A percentile compares a stretch with the other conserved stretches of the same genome.
Evolutionary conservation across 2,113 vertebrate genomes (phyloP).

Genomic region (Siniperca chuatsi): DNA sequence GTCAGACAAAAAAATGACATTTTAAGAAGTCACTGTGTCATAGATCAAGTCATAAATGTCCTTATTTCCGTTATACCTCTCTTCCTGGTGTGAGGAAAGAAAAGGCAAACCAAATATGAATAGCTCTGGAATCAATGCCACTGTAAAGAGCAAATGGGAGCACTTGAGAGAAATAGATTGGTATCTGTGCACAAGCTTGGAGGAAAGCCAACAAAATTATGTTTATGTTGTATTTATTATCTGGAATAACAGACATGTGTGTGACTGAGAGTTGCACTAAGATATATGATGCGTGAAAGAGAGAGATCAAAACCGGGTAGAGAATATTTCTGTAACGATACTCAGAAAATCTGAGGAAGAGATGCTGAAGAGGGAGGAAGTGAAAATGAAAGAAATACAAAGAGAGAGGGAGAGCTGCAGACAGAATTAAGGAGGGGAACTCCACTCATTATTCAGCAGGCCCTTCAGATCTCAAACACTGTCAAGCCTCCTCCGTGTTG

Average conservation of each 20-base stretch:
- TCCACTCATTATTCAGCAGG: conserved; percentile 53
- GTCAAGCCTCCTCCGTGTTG: conserved; percentile 28
- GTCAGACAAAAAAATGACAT: neutral
- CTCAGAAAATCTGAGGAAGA: conserved; percentile 19
- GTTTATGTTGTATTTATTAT: conserved; percentile 38
- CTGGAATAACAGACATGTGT: conserved; percentile 22
- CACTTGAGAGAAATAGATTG: conserved; percentile 7
- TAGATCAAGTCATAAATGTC: neutral
- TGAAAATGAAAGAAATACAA: conserved; percentile 17
- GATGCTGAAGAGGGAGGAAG: conserved; percentile 29
- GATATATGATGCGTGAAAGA: neutral
- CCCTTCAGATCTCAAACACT: conserved; percentile 55
- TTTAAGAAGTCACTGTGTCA: neutral
- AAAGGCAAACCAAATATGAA: neutral
- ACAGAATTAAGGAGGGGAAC: conserved; percentile 28
- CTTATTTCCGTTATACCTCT: neutral
- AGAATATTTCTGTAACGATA: conserved; percentile 23
- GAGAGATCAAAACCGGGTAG: neutral
- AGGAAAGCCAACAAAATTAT: conserved; percentile 29
- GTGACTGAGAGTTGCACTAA: neutral
- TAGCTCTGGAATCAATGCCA: neutral
- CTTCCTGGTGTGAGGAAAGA: neutral
- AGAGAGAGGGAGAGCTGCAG: conserved; percentile 1
- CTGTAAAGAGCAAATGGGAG: conserved; percentile 2
- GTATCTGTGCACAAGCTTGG: conserved; percentile 14